phyloP scores from a whole-genome alignment of 2,113 vertebrate genomes.

The Mirounga angustirostris region DNA sequence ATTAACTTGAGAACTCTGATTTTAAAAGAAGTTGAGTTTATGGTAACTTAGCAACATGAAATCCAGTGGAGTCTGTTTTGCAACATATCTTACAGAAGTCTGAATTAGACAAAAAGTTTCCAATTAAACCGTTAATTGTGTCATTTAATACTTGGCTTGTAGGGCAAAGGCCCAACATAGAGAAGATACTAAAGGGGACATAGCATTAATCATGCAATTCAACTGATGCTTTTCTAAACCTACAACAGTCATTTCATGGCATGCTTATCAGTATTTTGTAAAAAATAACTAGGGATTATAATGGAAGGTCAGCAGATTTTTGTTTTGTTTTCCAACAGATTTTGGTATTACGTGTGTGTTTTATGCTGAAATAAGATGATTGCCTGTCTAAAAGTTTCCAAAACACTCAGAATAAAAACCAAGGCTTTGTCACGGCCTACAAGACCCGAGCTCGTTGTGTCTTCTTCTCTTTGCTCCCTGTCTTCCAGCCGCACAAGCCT shows the following conservation, averaged over 20 bases:
- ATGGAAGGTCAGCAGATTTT: background rate
- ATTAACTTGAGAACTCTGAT: constrained; percentile 61
- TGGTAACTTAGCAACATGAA: constrained; percentile 73
- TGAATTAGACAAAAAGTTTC: constrained; percentile 58
- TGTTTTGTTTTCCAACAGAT: background rate
- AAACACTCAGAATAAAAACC: background rate
- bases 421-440: background rate
- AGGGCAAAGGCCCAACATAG: background rate
- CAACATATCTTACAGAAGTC: constrained; percentile 38
- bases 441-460: background rate
- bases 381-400: background rate
- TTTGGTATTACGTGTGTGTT: background rate
- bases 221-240: constrained; percentile 56
- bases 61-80: constrained; percentile 56
- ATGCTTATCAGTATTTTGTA: background rate
- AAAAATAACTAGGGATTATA: constrained; percentile 8
- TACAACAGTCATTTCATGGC: constrained; percentile 33
- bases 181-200: background rate
- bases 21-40: constrained; percentile 48
- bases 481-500: background rate
- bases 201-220: background rate
- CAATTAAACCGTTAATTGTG: constrained; percentile 74
- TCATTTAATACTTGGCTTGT: constrained; percentile 64
- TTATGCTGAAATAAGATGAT: constrained; percentile 20
- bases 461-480: background rate